Percentiles rank a stretch among this genome's conserved stretches.
These are phyloP conservation scores for Calidris pugnax DNA, from an alignment of 2,113 vertebrate species.

Conservation along the genomic window DNA sequence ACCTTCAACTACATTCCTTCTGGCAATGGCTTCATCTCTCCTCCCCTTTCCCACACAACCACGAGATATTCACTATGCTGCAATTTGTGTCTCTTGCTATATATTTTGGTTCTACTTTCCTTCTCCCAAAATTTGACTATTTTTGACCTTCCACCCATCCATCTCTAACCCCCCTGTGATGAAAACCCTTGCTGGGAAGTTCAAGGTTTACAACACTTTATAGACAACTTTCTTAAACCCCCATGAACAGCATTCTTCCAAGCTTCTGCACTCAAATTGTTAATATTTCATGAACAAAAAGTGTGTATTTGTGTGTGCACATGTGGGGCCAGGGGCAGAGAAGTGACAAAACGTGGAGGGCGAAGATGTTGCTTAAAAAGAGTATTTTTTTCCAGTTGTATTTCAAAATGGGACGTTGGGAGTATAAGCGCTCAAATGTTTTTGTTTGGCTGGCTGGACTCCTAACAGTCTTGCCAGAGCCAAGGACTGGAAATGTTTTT, in stretches of 20 bases:
- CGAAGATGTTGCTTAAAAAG: neutral
- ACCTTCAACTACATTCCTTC: neutral
- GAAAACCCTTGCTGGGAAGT: neutral
- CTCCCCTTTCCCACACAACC: neutral
- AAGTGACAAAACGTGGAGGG: neutral
- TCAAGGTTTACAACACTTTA: neutral
- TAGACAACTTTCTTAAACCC: neutral
- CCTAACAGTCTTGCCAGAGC: neutral
- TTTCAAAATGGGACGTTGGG: neutral
- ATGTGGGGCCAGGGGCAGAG: rapidly evolving
- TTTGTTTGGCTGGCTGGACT: neutral
- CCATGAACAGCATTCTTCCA: rapidly evolving
- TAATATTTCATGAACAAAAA: neutral
- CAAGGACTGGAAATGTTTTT: slow-evolving; percentile 16
- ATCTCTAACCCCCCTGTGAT: neutral
- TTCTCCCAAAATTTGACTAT: neutral
- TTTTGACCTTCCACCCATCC: neutral
- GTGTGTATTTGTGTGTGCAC: rapidly evolving
- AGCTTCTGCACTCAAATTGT: neutral
- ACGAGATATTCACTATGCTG: rapidly evolving
- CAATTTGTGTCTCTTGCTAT: neutral
- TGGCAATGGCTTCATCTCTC: rapidly evolving
- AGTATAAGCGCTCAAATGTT: neutral
- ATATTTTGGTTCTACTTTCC: neutral
- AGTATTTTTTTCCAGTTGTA: neutral